Percentiles rank a stretch among this genome's conserved stretches.
These are phyloP conservation scores for Amiota minor DNA, from an alignment of 2,888 invertebrate species.

Conservation along the genomic window DNA sequence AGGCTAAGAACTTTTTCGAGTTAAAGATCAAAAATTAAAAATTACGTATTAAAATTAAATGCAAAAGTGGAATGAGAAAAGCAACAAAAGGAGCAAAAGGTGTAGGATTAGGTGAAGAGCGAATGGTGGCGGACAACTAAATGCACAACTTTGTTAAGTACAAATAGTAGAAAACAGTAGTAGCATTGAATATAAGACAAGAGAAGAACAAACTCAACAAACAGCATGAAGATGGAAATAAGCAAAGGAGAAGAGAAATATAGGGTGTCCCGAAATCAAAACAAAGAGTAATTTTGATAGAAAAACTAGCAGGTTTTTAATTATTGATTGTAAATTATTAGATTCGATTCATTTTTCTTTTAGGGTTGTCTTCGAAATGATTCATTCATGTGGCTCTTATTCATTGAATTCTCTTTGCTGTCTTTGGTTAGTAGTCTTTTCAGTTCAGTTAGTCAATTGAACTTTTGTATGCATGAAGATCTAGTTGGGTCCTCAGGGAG, in stretches of 20 bases:
- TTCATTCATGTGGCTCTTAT: no score
- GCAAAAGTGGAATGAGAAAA: background rate
- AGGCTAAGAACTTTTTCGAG: constrained; percentile 35
- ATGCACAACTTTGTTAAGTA: constrained; percentile 20
- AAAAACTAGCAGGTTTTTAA: no score
- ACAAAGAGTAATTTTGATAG: no score
- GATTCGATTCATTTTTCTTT: no score
- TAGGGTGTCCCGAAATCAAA: background rate
- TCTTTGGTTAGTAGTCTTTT: no score
- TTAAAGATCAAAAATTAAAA: constrained; percentile 49
- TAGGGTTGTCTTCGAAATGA: no score
- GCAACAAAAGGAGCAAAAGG: constrained; percentile 5
- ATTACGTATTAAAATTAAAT: constrained; percentile 32
- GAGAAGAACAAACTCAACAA: background rate
- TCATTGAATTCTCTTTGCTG: no score
- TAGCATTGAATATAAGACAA: constrained; percentile 25
- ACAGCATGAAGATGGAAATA: constrained; percentile 7
- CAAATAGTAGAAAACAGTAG: background rate
- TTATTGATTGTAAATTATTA: no score
- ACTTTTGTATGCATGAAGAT: no score
- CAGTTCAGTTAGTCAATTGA: no score
- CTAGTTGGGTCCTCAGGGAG: no score
- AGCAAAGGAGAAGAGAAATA: background rate
- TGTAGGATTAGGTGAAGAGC: constrained; percentile 19
- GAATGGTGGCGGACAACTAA: constrained; percentile 28